Base-by-base conservation (phyloP, 2,113 vertebrate species). In the Alaudala cheleensis region DNA sequence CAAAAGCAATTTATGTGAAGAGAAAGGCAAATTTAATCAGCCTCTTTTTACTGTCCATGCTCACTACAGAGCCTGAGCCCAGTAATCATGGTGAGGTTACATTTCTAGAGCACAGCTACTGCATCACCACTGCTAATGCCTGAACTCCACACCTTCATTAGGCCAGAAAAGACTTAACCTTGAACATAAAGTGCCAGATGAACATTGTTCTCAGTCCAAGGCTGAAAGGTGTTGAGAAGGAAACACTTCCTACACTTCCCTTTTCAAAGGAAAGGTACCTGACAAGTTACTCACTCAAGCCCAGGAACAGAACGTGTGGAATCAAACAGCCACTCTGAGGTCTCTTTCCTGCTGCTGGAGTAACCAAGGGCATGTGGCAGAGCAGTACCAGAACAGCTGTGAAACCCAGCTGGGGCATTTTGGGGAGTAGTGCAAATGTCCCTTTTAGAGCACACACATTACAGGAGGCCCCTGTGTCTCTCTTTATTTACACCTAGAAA, bases 361-460 rank as follows among this genome's bases (percentile, higher is more conserved):
- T 10, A 42, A 25, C 70, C 57, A 29, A 47, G 51, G 24, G 31
- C 80, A 86, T 3, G 19, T 50, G 28, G 33, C 62, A 72, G 34
- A 65, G 51, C 67, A 29, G 47, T 3, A 34, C 12, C 62, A 58
- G 26, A 33, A 14, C 0, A 65, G 57, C 74, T 80, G 29, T 29
- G 61, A 29, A 47, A 85, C 11, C n/a, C 54, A 31, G 9, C 50
- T 14, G 16, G 77, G 33, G 12, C 54, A 49, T 20, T 51, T 1
- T 0, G 4, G 11, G 33, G 58, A 39, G 14, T 1, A 4, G 0
- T 12, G 21, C 28, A n/a, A 53, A 53, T 4, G 20, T 3, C 21
- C 72, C 17, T 47, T 61, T 26, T 6, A 19, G 31, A 72, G 42
- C 20, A 50, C 9, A 4, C 8, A 31, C 40, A 28, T 8, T 33